These are phyloP conservation scores for Sarcophaga bullata DNA, from an alignment of 1,140 invertebrate species.

Conservation along the genomic window DNA sequence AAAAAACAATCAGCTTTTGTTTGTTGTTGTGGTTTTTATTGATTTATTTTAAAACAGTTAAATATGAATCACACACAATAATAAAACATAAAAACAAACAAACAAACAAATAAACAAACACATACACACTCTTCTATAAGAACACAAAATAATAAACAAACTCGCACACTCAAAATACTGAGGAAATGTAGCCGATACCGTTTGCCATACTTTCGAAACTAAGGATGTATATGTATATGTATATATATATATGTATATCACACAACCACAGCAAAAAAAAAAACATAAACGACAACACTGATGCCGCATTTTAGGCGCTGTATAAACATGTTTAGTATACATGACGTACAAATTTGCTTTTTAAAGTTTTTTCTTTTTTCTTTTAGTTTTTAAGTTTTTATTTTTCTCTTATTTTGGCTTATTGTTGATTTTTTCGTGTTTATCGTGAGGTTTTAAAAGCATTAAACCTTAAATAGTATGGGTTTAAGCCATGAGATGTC, in stretches of 20 bases:
- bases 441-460: slow-evolving; percentile 12
- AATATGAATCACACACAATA: slow-evolving; percentile 14
- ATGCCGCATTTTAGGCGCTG: slow-evolving; percentile 13
- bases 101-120: background rate
- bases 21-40: background rate
- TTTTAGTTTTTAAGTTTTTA: background rate
- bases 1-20: background rate
- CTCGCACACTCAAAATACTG: background rate
- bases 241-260: too few species aligned
- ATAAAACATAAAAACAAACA: background rate
- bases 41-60: background rate
- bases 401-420: background rate
- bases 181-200: background rate
- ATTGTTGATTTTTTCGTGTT: background rate
- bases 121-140: background rate
- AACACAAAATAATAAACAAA: background rate
- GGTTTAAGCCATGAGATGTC: background rate
- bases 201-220: too few species aligned
- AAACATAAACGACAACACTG: background rate
- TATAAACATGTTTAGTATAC: slow-evolving; percentile 15
- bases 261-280: background rate
- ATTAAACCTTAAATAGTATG: slow-evolving; percentile 16
- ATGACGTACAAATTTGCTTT: background rate
- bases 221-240: too few species aligned
- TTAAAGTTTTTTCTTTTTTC: slow-evolving; percentile 7